phyloP scores from a whole-genome alignment of 92 coral and sea anemone genomes.

The Epizoanthus fatuus region DNA sequence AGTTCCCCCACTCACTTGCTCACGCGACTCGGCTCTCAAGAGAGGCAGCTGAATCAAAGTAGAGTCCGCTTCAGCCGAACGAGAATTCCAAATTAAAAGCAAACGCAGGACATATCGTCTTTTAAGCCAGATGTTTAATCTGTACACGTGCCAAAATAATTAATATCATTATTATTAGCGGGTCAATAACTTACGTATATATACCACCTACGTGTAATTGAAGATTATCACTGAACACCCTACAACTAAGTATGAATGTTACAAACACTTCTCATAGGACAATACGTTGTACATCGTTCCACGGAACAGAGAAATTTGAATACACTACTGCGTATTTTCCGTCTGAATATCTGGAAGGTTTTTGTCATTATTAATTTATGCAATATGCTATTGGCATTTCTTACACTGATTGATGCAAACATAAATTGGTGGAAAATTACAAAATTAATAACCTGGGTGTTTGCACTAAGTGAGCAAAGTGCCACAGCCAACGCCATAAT shows the following conservation, averaged over 20 bases:
- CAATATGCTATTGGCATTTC: too few relatives aligned
- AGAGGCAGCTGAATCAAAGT: neutral
- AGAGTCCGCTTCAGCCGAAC: neutral
- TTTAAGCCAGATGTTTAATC: neutral
- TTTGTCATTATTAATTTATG: too few relatives aligned
- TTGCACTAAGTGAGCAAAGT: too few relatives aligned
- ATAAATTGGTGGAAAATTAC: too few relatives aligned
- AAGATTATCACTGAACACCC: neutral
- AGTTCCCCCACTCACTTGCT: neutral
- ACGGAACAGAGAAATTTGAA: too few relatives aligned
- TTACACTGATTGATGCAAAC: too few relatives aligned
- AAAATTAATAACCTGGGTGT: too few relatives aligned
- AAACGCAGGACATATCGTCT: neutral
- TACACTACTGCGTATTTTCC: too few relatives aligned
- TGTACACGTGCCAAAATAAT: conserved; percentile 17
- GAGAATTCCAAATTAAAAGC: neutral
- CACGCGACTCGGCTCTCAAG: neutral
- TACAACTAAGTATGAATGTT: neutral
- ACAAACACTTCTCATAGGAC: neutral
- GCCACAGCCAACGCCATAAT: too few relatives aligned
- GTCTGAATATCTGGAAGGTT: too few relatives aligned
- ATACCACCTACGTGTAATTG: neutral
- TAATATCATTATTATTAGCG: conserved; percentile 14
- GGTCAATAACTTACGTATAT: neutral
- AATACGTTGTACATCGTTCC: too few relatives aligned